Base-by-base conservation (phyloP, 2,113 vertebrate species). In the Stictonetta naevosa region DNA sequence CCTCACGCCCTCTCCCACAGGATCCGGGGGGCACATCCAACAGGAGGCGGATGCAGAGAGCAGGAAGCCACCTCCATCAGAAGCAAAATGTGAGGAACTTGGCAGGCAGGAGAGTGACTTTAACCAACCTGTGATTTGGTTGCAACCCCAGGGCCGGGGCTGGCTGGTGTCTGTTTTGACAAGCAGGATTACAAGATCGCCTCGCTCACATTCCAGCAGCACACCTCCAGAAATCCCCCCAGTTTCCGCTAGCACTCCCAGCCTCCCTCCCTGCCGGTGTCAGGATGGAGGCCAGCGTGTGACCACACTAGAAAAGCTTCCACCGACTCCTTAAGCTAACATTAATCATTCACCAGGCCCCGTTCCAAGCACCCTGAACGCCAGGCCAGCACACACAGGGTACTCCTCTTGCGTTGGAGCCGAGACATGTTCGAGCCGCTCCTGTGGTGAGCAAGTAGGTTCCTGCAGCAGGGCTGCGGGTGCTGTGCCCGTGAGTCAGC, bases 201-300 rank as follows among this genome's bases (percentile, higher is more conserved):
- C 3, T 67, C 1, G 18, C 3, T 25, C 44, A 8, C 53, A 5
- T 31, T 15, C 71, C 22, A 48, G 20, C 53, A 7, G 60, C 64
- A 38, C 55, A 25, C 23, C 86, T 79, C 4, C 4, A 13, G 28
- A 60, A 91, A n/a, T 25, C 34, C 34, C 1, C 1, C 26, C 8
- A 2, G 8, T 60, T 74, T 69, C 76, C 13, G 66, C 13, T 4
- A 1, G 38, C 31, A 5, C 1, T 34, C 38, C 9, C 0, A 0
- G 2, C 63, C 59, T n/a, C 15, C 33, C 1, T 1, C 1, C 0
- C 20, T 20, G 4, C 13, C 2, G 5, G 20, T 8, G 12, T 36
- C 48, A 3, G 40, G 59, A 33, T 0, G 0, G 25, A 66, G 81
- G 3, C 31, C 60, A 38, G 42, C 2, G 0, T 2, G 6, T 81